Conservation (phyloP, 2,113 vertebrate genomes). For the Eptesicus fuscus region DNA sequence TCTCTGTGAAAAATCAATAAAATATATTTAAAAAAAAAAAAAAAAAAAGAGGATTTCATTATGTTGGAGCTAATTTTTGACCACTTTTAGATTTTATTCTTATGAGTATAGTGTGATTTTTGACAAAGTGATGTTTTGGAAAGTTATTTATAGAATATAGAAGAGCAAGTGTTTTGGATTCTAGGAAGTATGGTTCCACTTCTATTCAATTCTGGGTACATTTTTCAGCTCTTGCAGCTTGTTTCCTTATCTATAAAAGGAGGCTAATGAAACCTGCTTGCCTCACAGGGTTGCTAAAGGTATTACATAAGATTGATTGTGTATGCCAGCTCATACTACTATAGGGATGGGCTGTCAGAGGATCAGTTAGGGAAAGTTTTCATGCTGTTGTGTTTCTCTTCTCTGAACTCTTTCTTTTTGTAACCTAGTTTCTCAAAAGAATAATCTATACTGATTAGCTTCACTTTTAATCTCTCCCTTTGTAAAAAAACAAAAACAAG, state of each 20-base stretch:
- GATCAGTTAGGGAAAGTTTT: neutral
- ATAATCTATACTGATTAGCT: neutral
- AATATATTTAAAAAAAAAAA: too few species aligned
- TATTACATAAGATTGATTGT: neutral
- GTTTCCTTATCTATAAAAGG: neutral
- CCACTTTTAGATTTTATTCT: neutral
- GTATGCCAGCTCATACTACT: neutral
- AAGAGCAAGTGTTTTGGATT: neutral
- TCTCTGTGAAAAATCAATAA: too few species aligned
- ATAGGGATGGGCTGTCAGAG: neutral
- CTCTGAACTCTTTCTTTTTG: neutral
- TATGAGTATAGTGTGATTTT: neutral
- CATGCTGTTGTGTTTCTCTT: neutral
- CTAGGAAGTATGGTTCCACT: neutral
- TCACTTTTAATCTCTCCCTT: slow-evolving; percentile 9
- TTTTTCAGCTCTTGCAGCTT: neutral
- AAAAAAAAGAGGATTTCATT: slow-evolving; percentile 23
- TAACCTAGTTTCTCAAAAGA: neutral
- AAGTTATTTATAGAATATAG: neutral
- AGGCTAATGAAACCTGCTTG: neutral
- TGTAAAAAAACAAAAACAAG: neutral
- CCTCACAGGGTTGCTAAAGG: neutral
- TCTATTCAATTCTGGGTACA: neutral
- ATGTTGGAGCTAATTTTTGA: neutral
- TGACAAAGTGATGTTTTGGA: neutral